These are phyloP conservation scores for Gopherus evgoodei DNA, from an alignment of 2,113 vertebrate genomes.

Conservation along the genomic window DNA sequence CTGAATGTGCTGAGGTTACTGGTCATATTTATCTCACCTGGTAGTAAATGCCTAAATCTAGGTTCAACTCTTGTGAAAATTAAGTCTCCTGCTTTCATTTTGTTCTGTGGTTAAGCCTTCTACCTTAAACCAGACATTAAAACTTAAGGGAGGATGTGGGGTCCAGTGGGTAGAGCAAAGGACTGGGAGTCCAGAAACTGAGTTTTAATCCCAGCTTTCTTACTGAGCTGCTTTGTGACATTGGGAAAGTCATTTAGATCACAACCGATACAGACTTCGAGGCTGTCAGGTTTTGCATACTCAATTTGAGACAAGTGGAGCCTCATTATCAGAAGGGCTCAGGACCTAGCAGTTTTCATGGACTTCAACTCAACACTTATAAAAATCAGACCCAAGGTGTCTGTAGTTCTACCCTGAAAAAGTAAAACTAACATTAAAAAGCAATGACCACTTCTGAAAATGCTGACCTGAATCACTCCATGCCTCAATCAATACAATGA, in stretches of 20 bases:
- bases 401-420: neutral
- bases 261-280: too few species aligned
- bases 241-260: too few species aligned
- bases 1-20: neutral
- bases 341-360: neutral
- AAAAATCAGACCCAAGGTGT: neutral
- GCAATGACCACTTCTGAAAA: neutral
- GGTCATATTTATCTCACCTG: neutral
- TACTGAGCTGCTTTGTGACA: neutral
- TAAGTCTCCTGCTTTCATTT: neutral
- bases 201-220: neutral
- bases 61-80: neutral
- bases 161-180: neutral
- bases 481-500: neutral
- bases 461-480: neutral
- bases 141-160: neutral
- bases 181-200: neutral
- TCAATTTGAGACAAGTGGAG: neutral
- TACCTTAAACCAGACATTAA: neutral
- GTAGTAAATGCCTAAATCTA: neutral
- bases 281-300: neutral
- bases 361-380: neutral
- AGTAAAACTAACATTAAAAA: constrained; percentile 11
- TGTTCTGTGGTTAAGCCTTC: neutral
- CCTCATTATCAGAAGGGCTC: neutral